Base-by-base conservation (phyloP, 1,140 invertebrate genomes). In the Trichonephila clavipes region DNA sequence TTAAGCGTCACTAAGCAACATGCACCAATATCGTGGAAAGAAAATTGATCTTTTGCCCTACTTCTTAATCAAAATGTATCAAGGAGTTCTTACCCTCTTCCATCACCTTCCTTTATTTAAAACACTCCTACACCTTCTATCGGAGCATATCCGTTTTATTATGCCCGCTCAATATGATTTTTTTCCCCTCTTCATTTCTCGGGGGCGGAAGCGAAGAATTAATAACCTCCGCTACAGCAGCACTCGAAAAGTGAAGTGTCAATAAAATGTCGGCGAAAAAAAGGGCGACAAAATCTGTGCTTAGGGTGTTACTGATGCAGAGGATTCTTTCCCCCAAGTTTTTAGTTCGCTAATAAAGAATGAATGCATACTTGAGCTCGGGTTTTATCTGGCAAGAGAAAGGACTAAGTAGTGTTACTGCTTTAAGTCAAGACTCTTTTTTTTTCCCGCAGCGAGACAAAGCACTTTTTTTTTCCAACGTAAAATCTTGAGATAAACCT, bases 201-300 rank as follows among this genome's bases (percentile, higher is more conserved):
- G 44, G 51, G 69, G 72, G 69, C 77, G 51, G 24, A 64, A 69
- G 34, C 34, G 81, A 51, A 44, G 51, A 91, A 91, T 91, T 83
- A 91, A 91, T 91, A 91, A 91, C 90, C 90, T 91, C 61, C 81
- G 90, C 69, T 85, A n/a, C 81, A 62, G n/a, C 69, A n/a, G 6
- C 24, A 28, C 81, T 81, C 90, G 59, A 83, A n/a, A 83, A 58
- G 77, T 91, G n/a, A 83, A 91, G 90, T 91, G 90, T 72, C 90
- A 91, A 83, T 91, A 91, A 91, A 91, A 91, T 66, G 58, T 82
- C 81, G 59, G 62, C 1, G 28, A 77, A 18, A 77, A 34, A 34
- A 18, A 77, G 18, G 28, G 16, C 14, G 85, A 62, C 85, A 64
- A 87, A 87, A 87, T 87, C 85, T 59, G 16, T 59, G 85, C 58